Percentiles rank a stretch among this genome's conserved stretches.
Evolutionary conservation across 2,113 vertebrate genomes (phyloP).

Genomic region (Enhydra lutris): DNA sequence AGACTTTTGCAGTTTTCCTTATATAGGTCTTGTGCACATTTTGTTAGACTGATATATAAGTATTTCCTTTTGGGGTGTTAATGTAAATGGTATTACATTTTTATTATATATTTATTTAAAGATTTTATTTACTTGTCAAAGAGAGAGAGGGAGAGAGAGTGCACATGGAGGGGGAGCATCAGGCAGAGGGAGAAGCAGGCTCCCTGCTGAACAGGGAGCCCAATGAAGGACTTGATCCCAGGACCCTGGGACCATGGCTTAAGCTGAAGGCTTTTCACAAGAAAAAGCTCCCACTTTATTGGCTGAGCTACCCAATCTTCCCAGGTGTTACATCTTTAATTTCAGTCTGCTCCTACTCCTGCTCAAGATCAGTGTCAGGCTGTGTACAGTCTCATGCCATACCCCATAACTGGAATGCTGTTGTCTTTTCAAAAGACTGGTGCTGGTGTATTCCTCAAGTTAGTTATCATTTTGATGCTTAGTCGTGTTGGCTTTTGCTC

Average conservation of each 20-base stretch:
- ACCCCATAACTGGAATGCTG: neutral
- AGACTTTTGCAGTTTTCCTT: neutral
- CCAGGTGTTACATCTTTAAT: neutral
- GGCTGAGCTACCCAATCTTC: too few species aligned
- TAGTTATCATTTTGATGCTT: neutral
- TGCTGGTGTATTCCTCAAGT: neutral
- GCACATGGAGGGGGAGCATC: too few species aligned
- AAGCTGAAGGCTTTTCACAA: too few species aligned
- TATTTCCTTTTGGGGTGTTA: neutral
- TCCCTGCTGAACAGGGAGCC: too few species aligned
- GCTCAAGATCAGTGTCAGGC: neutral
- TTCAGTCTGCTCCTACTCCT: neutral
- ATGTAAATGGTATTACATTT: too few species aligned
- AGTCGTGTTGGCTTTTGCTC: neutral
- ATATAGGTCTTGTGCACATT: neutral
- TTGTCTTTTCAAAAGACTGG: neutral
- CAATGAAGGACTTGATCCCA: too few species aligned
- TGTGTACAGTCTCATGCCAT: neutral
- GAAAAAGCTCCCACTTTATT: too few species aligned
- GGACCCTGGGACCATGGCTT: too few species aligned
- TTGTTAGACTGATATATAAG: neutral
- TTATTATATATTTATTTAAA: too few species aligned
- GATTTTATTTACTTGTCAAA: too few species aligned
- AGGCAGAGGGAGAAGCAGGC: too few species aligned
- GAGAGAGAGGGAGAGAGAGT: too few species aligned